phyloP scores from a whole-genome alignment of 2,113 vertebrate species.

The Nycticorax nycticorax region DNA sequence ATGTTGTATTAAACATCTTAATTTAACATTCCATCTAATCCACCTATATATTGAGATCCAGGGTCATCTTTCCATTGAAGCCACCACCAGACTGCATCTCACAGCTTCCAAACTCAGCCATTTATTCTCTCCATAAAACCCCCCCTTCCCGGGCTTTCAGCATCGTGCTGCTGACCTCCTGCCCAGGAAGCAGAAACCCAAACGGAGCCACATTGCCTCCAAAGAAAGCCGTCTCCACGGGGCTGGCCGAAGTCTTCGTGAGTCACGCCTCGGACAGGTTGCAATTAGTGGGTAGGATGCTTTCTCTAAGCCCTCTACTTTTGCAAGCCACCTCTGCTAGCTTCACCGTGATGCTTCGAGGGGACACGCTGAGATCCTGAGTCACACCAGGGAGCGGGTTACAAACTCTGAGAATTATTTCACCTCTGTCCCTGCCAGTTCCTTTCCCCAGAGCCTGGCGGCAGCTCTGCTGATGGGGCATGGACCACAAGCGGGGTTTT shows the following conservation, averaged over 20 bases:
- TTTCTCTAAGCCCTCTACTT: background rate
- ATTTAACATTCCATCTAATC: background rate
- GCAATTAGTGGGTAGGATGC: background rate
- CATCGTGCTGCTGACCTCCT: background rate
- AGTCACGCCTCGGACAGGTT: background rate
- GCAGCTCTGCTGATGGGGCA: background rate
- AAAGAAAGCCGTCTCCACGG: too few species aligned
- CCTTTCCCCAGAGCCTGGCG: background rate
- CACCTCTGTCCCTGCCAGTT: background rate
- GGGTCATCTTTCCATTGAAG: background rate
- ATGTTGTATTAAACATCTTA: background rate
- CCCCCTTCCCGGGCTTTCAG: background rate
- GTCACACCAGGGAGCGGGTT: background rate
- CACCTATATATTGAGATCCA: background rate
- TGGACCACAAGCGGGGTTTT: accelerated
- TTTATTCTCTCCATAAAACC: background rate
- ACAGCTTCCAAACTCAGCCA: background rate
- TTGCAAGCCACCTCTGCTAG: background rate
- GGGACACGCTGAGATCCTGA: background rate
- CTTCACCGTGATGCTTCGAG: background rate
- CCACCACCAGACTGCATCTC: background rate
- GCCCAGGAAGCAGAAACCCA: background rate
- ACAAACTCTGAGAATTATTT: background rate
- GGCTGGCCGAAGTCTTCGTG: background rate
- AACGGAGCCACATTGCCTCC: background rate